Percentiles rank a stretch among this genome's conserved stretches.
Conservation (phyloP, 2,797 vertebrate genomes). For the Sarcophilus harrisii region DNA sequence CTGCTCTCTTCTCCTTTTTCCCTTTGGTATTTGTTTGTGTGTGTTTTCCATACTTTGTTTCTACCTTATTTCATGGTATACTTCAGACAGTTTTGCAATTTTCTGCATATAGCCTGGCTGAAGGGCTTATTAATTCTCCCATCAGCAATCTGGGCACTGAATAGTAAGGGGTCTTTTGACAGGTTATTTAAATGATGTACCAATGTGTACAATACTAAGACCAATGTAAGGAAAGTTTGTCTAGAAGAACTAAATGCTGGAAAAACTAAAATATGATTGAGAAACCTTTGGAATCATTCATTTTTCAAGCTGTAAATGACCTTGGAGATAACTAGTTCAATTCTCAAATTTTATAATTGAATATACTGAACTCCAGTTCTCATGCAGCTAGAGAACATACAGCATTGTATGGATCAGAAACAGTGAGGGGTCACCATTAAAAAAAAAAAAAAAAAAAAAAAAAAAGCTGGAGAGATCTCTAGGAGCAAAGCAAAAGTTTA, state of each 20-base stretch:
- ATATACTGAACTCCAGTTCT: background rate
- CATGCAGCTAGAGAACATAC: background rate
- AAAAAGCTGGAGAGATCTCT: too few relatives aligned
- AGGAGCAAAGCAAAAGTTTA: too few relatives aligned
- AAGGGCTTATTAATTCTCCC: background rate
- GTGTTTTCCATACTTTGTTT: background rate
- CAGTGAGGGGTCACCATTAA: too few relatives aligned
- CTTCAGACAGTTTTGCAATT: background rate
- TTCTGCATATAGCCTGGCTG: background rate
- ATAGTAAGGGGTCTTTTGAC: background rate
- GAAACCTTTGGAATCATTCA: background rate
- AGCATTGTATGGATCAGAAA: background rate
- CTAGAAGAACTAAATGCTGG: background rate
- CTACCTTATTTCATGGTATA: background rate
- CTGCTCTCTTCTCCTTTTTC: background rate
- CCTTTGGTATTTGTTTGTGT: background rate
- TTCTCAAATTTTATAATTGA: background rate
- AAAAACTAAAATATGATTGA: background rate
- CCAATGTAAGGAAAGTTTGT: background rate
- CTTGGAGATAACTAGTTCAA: background rate
- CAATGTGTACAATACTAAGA: background rate
- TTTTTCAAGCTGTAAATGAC: background rate
- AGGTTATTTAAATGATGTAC: background rate
- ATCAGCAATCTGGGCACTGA: background rate
- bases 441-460: too few relatives aligned